A percentile compares a stretch with the other conserved stretches of the same genome.
Conservation (phyloP, 2,797 vertebrate species). For the Schizopygopsis pylzovi region DNA sequence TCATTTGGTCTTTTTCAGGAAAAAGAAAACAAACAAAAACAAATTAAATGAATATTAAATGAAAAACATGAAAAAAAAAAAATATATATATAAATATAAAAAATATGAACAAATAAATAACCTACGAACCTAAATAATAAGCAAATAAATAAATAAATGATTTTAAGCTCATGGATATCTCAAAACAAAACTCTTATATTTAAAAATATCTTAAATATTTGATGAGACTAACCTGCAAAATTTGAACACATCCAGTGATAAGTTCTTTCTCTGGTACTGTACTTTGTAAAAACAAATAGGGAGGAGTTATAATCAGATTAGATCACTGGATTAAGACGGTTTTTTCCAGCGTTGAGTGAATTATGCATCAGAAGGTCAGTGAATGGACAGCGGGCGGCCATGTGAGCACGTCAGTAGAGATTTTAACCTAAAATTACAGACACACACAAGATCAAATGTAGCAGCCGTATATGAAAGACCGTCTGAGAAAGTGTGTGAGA, state of each 20-base stretch:
- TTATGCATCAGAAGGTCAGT: not conserved
- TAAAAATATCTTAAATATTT: no score
- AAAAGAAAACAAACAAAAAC: no score
- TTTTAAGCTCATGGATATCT: not conserved
- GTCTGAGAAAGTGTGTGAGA: constrained; percentile 31
- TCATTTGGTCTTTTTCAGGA: not conserved
- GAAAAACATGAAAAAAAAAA: no score
- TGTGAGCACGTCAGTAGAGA: not conserved
- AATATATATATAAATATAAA: no score
- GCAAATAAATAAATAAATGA: no score
- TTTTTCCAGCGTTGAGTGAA: not conserved
- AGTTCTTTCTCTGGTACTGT: not conserved
- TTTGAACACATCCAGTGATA: not conserved
- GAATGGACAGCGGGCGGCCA: not conserved
- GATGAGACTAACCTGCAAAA: not conserved
- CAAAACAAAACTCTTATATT: not conserved
- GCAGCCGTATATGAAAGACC: constrained; percentile 11
- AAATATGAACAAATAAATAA: no score
- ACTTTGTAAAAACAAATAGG: not conserved
- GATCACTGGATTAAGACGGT: not conserved
- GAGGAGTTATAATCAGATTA: not conserved
- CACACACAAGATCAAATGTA: constrained; percentile 12
- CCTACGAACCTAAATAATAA: no score
- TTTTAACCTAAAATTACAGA: not conserved
- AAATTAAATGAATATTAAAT: no score